Percentiles rank a stretch among this genome's conserved stretches.
Evolutionary conservation across 2,888 invertebrate genomes (phyloP).

Genomic region (Cantharis rustica): DNA sequence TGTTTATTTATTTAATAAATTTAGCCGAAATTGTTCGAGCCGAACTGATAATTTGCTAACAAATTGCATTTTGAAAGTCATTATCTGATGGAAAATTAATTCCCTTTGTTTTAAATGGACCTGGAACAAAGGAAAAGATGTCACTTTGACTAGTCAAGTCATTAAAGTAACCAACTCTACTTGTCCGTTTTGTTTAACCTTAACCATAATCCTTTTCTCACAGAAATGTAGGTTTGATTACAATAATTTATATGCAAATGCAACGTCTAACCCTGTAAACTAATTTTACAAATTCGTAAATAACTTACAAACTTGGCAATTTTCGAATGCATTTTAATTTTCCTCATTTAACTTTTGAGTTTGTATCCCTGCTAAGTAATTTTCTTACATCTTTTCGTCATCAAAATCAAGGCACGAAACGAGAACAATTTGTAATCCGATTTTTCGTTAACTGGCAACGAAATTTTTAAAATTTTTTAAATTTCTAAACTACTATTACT

Average conservation of each 20-base stretch:
- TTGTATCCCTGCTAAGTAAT: too few relatives aligned
- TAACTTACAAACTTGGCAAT: background rate
- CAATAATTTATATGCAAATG: background rate
- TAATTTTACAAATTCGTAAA: background rate
- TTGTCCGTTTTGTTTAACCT: background rate
- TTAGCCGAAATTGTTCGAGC: background rate
- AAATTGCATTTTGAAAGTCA: background rate
- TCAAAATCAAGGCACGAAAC: too few relatives aligned
- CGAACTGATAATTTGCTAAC: background rate
- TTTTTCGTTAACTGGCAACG: too few relatives aligned
- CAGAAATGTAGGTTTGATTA: background rate
- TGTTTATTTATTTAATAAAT: background rate
- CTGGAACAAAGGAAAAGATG: conserved; percentile 15
- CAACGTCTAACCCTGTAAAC: background rate
- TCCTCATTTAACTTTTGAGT: background rate
- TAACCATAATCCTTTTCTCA: background rate
- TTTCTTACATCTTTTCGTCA: too few relatives aligned
- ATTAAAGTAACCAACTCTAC: conserved; percentile 30
- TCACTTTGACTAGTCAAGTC: conserved; percentile 38
- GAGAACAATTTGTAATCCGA: too few relatives aligned
- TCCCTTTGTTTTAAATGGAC: background rate
- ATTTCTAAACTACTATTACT: background rate
- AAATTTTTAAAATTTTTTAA: too few relatives aligned
- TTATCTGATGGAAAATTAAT: background rate
- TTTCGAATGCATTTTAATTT: background rate